These are phyloP conservation scores for Silurus meridionalis DNA, from an alignment of 2,113 vertebrate genomes.

Conservation along the genomic window DNA sequence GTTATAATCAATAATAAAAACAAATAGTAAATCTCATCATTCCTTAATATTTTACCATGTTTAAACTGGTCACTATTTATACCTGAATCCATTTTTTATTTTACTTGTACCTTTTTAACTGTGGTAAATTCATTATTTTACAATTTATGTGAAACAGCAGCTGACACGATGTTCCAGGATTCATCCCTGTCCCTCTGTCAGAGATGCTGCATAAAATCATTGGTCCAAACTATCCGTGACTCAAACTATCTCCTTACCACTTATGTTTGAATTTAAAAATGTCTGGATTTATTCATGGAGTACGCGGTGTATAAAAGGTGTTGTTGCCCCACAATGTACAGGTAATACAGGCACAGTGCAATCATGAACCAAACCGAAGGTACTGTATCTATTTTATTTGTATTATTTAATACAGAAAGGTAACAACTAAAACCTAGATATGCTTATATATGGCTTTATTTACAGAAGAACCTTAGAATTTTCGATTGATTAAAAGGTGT, in stretches of 20 bases:
- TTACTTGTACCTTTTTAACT: too few species aligned
- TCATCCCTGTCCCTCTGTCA: neutral
- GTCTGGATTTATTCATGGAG: constrained; percentile 44
- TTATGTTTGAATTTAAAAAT: constrained; percentile 13
- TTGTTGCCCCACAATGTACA: neutral
- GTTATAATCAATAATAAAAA: neutral
- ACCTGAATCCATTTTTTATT: neutral
- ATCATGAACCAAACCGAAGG: constrained; percentile 52
- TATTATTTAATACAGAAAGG: too few species aligned
- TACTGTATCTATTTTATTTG: constrained; percentile 1
- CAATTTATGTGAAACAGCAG: neutral
- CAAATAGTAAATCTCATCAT: neutral
- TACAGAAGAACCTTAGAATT: neutral
- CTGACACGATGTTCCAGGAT: neutral
- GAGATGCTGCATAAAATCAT: constrained; percentile 52
- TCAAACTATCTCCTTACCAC: constrained; percentile 48
- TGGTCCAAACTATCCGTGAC: neutral
- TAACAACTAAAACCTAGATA: neutral
- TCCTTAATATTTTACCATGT: neutral
- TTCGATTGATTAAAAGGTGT: too few species aligned
- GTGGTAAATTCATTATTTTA: too few species aligned
- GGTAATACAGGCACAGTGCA: neutral
- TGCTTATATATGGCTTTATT: neutral
- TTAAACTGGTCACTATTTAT: neutral
- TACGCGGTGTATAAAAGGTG: constrained; percentile 32